Percentiles rank a stretch among this genome's conserved stretches.
phyloP scores from a whole-genome alignment of 2,113 vertebrate genomes.

The Syngnathoides biaculeatus region DNA sequence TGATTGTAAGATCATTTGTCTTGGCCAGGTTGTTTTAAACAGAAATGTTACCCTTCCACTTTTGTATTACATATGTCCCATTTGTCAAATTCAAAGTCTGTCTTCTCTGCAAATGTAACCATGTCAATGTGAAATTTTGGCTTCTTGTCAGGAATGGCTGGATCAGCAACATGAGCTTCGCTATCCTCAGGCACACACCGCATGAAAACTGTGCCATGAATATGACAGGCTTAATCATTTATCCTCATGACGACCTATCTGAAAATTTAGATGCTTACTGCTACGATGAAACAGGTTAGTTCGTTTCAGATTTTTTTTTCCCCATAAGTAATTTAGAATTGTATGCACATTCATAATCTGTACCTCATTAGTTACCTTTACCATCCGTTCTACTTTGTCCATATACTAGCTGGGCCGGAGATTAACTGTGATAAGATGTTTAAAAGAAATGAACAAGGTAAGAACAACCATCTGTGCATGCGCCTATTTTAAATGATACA shows the following conservation, averaged over 20 bases:
- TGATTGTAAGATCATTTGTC: too few relatives aligned
- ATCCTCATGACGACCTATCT: rapidly evolving
- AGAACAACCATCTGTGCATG: neutral
- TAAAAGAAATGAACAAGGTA: slow-evolving; percentile 22
- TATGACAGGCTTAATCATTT: slow-evolving; percentile 70
- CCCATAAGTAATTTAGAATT: rapidly evolving
- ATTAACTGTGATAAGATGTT: neutral
- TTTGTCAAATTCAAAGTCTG: neutral
- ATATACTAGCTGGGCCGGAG: slow-evolving; percentile 14
- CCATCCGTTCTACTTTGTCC: slow-evolving; percentile 8
- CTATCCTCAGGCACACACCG: slow-evolving; percentile 75
- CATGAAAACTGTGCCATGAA: slow-evolving; percentile 79
- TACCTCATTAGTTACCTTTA: neutral
- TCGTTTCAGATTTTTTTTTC: too few relatives aligned
- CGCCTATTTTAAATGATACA: neutral
- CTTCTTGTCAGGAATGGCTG: slow-evolving; percentile 81
- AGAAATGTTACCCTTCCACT: too few relatives aligned
- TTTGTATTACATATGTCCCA: neutral
- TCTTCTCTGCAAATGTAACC: neutral
- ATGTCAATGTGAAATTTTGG: neutral
- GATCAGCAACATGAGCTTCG: slow-evolving; percentile 47
- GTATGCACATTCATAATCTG: neutral
- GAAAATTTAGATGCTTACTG: slow-evolving; percentile 78
- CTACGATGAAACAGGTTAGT: slow-evolving; percentile 79
- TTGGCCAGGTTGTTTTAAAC: too few relatives aligned